These are phyloP conservation scores for Nerophis ophidion DNA, from an alignment of 2,113 vertebrate species.

Conservation along the genomic window DNA sequence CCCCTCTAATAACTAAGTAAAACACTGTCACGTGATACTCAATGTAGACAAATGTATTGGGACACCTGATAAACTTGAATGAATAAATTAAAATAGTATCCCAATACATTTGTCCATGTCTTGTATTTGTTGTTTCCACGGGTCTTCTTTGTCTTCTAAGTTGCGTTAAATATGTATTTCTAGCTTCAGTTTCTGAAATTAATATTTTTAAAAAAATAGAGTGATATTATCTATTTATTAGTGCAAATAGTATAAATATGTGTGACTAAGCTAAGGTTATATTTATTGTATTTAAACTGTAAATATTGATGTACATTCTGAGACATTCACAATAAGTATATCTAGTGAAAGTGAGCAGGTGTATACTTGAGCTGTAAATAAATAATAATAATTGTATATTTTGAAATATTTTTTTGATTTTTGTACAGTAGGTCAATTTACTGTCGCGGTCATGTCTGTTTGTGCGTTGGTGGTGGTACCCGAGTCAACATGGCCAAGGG, in stretches of 20 bases:
- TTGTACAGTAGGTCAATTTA: slow-evolving; percentile 57
- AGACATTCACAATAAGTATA: slow-evolving; percentile 77
- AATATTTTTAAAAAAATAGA: slow-evolving; percentile 21
- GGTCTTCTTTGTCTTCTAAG: slow-evolving; percentile 46
- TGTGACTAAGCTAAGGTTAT: slow-evolving; percentile 70
- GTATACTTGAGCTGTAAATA: slow-evolving; percentile 78
- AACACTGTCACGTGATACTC: too few relatives aligned
- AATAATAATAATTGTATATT: slow-evolving; percentile 77
- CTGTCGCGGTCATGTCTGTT: slow-evolving; percentile 52
- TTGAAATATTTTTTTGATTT: slow-evolving; percentile 78
- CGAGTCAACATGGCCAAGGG: slow-evolving; percentile 26
- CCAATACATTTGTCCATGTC: background rate
- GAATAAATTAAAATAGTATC: background rate
- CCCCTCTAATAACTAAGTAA: too few relatives aligned
- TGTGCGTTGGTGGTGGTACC: slow-evolving; percentile 43
- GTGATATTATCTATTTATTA: slow-evolving; percentile 53
- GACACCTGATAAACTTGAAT: background rate
- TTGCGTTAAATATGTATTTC: slow-evolving; percentile 27
- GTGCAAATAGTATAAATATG: slow-evolving; percentile 37
- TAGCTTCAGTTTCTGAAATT: slow-evolving; percentile 18
- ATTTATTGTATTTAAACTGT: slow-evolving; percentile 87
- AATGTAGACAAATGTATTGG: too few relatives aligned
- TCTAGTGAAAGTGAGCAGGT: slow-evolving; percentile 73
- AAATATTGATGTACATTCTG: slow-evolving; percentile 89
- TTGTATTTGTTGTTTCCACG: slow-evolving; percentile 9